Evolutionary conservation across 2,113 vertebrate genomes (phyloP), one percentile per base, ranked within the genome.

Genomic region (Podarcis muralis): DNA sequence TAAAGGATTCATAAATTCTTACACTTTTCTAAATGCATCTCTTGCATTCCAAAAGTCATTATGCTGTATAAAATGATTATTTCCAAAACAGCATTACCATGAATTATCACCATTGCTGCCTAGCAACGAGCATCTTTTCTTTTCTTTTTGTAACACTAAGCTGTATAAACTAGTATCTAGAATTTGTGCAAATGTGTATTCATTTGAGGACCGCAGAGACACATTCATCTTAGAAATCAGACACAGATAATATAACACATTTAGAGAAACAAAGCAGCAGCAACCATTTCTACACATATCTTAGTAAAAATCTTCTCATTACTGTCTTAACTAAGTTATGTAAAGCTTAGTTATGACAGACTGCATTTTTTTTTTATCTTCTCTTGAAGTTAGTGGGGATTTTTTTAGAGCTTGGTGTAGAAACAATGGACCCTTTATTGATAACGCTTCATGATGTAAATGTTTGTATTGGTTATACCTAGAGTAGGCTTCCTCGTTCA

Each of bases 51-150:
- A 30, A 87, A 85, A 93, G 90, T 94, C 95, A 95, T 94, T 95
- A 96, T 94, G 94, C 95, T 94, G 92, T 91, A 94, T 94, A 94
- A 94, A 96, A 95, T 91, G 59, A 93, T 91, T 96, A 94, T 96
- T 97, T 97, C 89, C 94, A 90, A 95, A 96, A 95, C 92, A 94
- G 92, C 85, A 92, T 93, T 94, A 92, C 84, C 76, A 92, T 92
- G 96, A 95, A 95, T 95, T 90, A 96, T 93, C 92, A 94, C 85
- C 68, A 94, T 82, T 81, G 80, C 96, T 96, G 95, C 97, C 65
- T 97, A 96, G 97, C 96, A 97, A 97, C 97, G 91, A 43, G 85
- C 95, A 94, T 96, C 95, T 92, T 97, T 96, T 15, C 59, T 62
- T 53, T 53, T 53, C 48, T 53, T 53, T 96, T 96, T 94, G 95